phyloP scores from a whole-genome alignment of 2,797 vertebrate species.

The Cossypha heuglini region DNA sequence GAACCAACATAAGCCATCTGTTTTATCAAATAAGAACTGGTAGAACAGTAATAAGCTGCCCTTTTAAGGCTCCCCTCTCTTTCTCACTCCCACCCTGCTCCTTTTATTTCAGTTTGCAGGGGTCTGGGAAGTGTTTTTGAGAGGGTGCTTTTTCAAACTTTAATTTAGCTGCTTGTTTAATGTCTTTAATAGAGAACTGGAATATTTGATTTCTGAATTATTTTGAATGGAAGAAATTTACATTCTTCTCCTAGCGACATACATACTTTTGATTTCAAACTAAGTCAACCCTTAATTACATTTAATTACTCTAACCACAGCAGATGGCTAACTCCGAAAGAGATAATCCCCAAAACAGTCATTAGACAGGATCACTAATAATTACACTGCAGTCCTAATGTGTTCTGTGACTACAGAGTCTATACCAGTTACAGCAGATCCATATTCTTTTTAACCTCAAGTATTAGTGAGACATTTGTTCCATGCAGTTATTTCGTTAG shows the following conservation, averaged over 20 bases:
- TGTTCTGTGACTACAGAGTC: constrained; percentile 31
- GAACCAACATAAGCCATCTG: background rate
- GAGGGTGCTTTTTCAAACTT: background rate
- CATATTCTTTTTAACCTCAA: background rate
- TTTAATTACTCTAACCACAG: constrained; percentile 72
- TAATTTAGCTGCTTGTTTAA: background rate
- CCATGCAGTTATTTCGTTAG: background rate
- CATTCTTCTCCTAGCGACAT: background rate
- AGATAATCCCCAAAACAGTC: constrained; percentile 89
- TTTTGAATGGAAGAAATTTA: background rate
- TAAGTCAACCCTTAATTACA: constrained; percentile 38
- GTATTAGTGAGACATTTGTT: background rate
- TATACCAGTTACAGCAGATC: background rate
- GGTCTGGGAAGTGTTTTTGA: background rate
- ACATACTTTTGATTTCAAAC: constrained; percentile 36
- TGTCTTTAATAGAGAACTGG: background rate
- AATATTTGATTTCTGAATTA: background rate
- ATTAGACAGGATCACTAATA: constrained; percentile 90
- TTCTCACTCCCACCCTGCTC: background rate
- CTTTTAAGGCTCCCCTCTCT: background rate
- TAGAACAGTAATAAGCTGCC: background rate
- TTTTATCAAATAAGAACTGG: background rate
- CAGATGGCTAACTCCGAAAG: constrained; percentile 87
- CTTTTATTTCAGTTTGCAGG: background rate
- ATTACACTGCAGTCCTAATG: constrained; percentile 84